Percentiles rank a stretch among this genome's conserved stretches.
These are phyloP conservation scores for Schizopygopsis malacanthus DNA, from an alignment of 2,797 vertebrate species.

Conservation along the genomic window DNA sequence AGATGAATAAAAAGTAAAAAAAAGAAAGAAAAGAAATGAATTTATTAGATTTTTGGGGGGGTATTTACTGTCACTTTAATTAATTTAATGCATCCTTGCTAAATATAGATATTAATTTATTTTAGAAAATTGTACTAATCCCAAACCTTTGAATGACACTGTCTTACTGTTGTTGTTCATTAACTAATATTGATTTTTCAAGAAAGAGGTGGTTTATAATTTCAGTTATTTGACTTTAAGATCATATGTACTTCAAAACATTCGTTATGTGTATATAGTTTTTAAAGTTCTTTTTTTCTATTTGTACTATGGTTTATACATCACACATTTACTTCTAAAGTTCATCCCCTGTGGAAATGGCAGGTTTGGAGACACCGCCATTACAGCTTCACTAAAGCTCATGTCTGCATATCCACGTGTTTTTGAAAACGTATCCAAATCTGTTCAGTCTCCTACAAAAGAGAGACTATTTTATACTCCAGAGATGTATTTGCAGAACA, in stretches of 20 bases:
- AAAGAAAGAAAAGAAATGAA: too few species aligned
- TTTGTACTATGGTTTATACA: background rate
- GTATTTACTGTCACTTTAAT: background rate
- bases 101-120: background rate
- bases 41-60: too few species aligned
- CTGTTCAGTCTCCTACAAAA: conserved; percentile 24
- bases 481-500: conserved; percentile 24
- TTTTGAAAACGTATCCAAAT: conserved; percentile 40
- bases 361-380: background rate
- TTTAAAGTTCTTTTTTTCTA: background rate
- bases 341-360: conserved; percentile 20
- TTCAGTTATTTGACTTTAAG: background rate
- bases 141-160: background rate
- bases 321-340: conserved; percentile 11
- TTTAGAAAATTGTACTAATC: background rate
- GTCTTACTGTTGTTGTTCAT: background rate
- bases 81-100: background rate
- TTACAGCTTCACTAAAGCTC: conserved; percentile 19
- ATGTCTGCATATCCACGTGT: conserved; percentile 12
- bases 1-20: background rate
- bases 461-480: conserved; percentile 12
- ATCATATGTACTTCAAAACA: background rate
- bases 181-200: background rate
- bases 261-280: background rate
- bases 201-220: background rate